Evolutionary conservation across 2,888 invertebrate species (phyloP).

Genomic region (Polydrusus cervinus): DNA sequence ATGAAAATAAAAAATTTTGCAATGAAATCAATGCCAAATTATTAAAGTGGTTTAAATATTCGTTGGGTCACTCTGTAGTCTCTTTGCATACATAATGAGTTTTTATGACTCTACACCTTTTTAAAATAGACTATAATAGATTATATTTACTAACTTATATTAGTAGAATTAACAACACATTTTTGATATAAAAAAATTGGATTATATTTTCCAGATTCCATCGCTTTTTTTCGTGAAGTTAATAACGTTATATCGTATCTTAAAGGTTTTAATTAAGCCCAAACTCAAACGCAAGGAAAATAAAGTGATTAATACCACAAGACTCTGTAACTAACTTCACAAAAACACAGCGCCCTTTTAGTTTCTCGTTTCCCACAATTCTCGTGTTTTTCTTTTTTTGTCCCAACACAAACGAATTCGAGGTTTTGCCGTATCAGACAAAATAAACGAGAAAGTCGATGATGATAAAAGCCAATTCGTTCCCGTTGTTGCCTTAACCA

Average conservation of each 20-base stretch:
- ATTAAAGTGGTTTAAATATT: too few relatives aligned
- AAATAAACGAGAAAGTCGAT: conserved; percentile 49
- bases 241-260: background rate
- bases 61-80: too few relatives aligned
- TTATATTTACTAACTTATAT: too few relatives aligned
- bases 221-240: background rate
- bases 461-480: conserved; percentile 47
- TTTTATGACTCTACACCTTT: too few relatives aligned
- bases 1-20: too few relatives aligned
- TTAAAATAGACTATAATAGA: too few relatives aligned
- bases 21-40: too few relatives aligned
- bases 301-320: conserved; percentile 26
- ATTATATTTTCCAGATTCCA: background rate
- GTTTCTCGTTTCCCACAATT: conserved; percentile 39
- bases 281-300: conserved; percentile 19
- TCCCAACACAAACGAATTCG: conserved; percentile 40
- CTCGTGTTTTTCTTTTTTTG: conserved; percentile 39
- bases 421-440: conserved; percentile 48
- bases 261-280: conserved; percentile 9
- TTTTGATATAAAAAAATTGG: background rate
- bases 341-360: conserved; percentile 36
- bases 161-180: too few relatives aligned
- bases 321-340: conserved; percentile 27
- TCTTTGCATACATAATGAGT: too few relatives aligned
- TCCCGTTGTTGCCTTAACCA: conserved; percentile 46